Percentiles rank a stretch among this genome's conserved stretches.
phyloP scores from a whole-genome alignment of 2,113 vertebrate species.

The Heliornis fulica region DNA sequence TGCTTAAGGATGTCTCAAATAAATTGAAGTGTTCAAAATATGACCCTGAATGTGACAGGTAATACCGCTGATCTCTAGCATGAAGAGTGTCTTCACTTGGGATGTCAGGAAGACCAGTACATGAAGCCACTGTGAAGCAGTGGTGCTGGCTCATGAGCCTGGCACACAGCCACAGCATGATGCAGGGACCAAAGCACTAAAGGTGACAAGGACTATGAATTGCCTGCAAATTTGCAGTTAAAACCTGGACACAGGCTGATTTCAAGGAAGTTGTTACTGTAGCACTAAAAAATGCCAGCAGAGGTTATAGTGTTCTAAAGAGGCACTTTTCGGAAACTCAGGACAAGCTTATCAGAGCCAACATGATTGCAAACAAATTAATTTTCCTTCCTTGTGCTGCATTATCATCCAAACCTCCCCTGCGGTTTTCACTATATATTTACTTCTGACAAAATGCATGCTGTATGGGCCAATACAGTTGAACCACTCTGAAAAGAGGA shows the following conservation, averaged over 20 bases:
- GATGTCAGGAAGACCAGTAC: background rate
- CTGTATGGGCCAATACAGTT: background rate
- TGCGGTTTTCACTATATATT: background rate
- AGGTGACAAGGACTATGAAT: background rate
- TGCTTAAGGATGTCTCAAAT: background rate
- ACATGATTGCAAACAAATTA: background rate
- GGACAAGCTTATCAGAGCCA: background rate
- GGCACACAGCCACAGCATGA: background rate
- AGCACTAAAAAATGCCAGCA: background rate
- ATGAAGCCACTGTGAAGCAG: background rate
- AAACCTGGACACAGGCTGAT: background rate
- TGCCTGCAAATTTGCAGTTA: background rate
- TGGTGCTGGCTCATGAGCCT: background rate
- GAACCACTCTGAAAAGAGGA: background rate
- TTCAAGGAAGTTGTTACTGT: background rate
- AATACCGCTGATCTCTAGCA: background rate
- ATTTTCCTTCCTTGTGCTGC: background rate
- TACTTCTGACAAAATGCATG: background rate
- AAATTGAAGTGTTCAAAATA: background rate
- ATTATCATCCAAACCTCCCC: background rate
- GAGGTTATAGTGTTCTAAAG: background rate
- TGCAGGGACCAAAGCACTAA: background rate
- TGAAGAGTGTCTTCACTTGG: accelerated
- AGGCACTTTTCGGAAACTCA: background rate
- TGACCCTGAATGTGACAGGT: background rate